Conservation (phyloP, 92 coral and sea anemone species). For the Porites divaricata region DNA sequence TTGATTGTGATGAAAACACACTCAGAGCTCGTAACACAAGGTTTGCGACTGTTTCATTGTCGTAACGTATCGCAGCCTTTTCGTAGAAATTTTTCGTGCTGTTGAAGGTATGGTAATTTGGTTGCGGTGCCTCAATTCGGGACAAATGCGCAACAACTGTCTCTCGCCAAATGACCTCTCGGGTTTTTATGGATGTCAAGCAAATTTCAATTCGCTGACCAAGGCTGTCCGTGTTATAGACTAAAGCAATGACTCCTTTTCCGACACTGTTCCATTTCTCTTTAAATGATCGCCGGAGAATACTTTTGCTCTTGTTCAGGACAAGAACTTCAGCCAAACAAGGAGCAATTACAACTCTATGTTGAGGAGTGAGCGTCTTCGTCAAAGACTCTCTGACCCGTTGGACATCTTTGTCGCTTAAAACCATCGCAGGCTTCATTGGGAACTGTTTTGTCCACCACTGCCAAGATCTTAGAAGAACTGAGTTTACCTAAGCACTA, state of each 20-base stretch:
- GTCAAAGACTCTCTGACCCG: slow-evolving; percentile 70
- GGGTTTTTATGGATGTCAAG: slow-evolving; percentile 73
- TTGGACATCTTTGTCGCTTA: slow-evolving; percentile 72
- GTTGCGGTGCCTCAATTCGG: slow-evolving; percentile 83
- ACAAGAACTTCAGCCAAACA: slow-evolving; percentile 80
- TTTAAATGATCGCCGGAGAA: slow-evolving; percentile 72
- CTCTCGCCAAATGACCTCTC: slow-evolving; percentile 83
- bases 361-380: slow-evolving; percentile 67
- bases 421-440: slow-evolving; percentile 81
- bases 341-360: slow-evolving; percentile 91
- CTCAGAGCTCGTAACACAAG: slow-evolving; percentile 85
- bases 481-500: not conserved
- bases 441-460: slow-evolving; percentile 33
- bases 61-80: slow-evolving; percentile 83
- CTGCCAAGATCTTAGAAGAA: slow-evolving; percentile 31
- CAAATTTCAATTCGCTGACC: slow-evolving; percentile 79
- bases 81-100: slow-evolving; percentile 88
- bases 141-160: slow-evolving; percentile 85
- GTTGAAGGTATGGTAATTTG: slow-evolving; percentile 85
- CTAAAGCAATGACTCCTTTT: slow-evolving; percentile 81
- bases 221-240: slow-evolving; percentile 78
- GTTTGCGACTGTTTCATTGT: slow-evolving; percentile 84
- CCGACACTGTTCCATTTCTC: slow-evolving; percentile 80
- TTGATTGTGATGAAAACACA: slow-evolving; percentile 81
- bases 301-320: slow-evolving; percentile 71